These are phyloP conservation scores for Beaufortia kweichowensis DNA, from an alignment of 2,113 vertebrate species.

Conservation along the genomic window DNA sequence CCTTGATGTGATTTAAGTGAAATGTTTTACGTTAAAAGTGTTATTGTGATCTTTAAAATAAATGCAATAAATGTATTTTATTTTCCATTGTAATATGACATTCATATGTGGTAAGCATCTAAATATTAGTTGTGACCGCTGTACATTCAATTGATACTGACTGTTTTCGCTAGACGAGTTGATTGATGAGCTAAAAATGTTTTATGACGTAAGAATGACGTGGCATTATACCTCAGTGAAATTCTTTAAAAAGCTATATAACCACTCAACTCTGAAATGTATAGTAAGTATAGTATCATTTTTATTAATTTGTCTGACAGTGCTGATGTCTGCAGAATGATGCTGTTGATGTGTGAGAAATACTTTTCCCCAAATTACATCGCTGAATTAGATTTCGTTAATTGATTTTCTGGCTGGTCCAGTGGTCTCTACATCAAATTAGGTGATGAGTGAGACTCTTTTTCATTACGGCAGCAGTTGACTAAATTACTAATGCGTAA, in stretches of 20 bases:
- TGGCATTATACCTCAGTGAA: too few relatives aligned
- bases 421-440: not conserved
- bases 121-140: not conserved
- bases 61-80: not conserved
- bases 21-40: too few relatives aligned
- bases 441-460: not conserved
- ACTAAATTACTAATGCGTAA: not conserved
- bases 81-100: not conserved
- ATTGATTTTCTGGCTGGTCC: constrained; percentile 24
- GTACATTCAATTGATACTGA: too few relatives aligned
- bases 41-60: too few relatives aligned
- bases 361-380: not conserved
- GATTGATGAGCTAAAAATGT: too few relatives aligned
- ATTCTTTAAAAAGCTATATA: too few relatives aligned
- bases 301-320: not conserved
- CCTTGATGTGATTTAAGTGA: too few relatives aligned
- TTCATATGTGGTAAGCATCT: not conserved
- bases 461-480: not conserved
- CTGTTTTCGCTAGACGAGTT: too few relatives aligned
- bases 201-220: too few relatives aligned
- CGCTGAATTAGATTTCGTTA: constrained; percentile 9
- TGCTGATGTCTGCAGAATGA: constrained; percentile 18
- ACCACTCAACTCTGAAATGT: not conserved
- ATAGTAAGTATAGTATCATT: not conserved
- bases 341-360: not conserved